A percentile compares a stretch with the other conserved stretches of the same genome.
Conservation (phyloP, 2,888 invertebrate species). For the Acrobeloides nanus region DNA sequence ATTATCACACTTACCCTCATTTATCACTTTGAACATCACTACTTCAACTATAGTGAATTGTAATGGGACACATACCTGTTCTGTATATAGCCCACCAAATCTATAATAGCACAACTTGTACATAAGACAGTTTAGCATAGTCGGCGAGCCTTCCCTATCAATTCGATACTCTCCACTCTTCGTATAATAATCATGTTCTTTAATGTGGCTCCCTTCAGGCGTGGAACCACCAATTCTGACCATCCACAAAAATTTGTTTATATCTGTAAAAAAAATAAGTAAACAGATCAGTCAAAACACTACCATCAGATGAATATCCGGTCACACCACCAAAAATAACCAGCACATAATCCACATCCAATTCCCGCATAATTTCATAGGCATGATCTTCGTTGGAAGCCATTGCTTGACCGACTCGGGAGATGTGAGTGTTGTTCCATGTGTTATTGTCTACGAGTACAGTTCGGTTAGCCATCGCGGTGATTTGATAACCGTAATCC, state of each 20-base stretch:
- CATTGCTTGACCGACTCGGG: slow-evolving; percentile 68
- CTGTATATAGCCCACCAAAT: slow-evolving; percentile 56
- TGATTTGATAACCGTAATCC: slow-evolving; percentile 96
- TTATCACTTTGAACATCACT: too few relatives aligned
- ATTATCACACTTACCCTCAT: too few relatives aligned
- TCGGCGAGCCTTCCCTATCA: slow-evolving; percentile 76
- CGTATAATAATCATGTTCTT: slow-evolving; percentile 84
- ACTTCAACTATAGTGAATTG: too few relatives aligned
- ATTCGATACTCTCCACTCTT: slow-evolving; percentile 89
- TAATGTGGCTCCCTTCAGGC: slow-evolving; percentile 67
- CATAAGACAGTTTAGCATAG: slow-evolving; percentile 91
- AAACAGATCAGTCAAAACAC: slow-evolving; percentile 4
- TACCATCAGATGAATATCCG: slow-evolving; percentile 93
- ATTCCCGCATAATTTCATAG: slow-evolving; percentile 90
- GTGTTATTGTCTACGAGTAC: slow-evolving; percentile 97
- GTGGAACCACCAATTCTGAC: slow-evolving; percentile 91
- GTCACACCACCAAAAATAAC: slow-evolving; percentile 98
- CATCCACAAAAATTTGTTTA: slow-evolving; percentile 99
- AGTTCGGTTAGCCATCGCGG: slow-evolving; percentile 96
- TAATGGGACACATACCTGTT: slow-evolving; percentile 26
- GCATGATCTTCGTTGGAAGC: slow-evolving; percentile 91
- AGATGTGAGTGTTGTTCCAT: slow-evolving; percentile 98
- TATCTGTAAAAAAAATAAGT: slow-evolving; percentile 64
- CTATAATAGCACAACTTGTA: slow-evolving; percentile 99
- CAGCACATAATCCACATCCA: slow-evolving; percentile 88